Evolutionary conservation across 2,113 vertebrate species (phyloP), one percentile per base, ranked within the genome.

Genomic region (Lampris megalopsis): DNA sequence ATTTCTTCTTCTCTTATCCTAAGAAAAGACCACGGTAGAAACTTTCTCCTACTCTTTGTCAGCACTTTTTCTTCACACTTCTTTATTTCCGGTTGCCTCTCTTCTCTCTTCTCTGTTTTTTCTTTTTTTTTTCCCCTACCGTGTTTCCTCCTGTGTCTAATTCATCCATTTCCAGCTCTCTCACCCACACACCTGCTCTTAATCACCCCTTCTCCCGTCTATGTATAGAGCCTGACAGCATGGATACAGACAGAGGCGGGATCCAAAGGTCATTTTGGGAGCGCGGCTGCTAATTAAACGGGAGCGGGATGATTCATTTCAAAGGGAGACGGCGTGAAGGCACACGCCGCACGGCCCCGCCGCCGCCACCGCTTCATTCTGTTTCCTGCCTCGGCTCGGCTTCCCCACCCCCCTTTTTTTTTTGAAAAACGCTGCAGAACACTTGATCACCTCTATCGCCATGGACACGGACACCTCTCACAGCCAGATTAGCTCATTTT

Each of bases 211-310:
- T 37, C 70, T 24, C 6, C 60, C 73, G 9, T 63, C 68, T 75
- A 58, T 6, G 45, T 73, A 60, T 61, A 84, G 73, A 83, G 64
- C 62, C 49, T 72, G 75, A 77, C 80, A 54, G 13, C 48, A 81
- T 24, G 24, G 70, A 62, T 45, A 54, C 40, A 68, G 64, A 80
- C 59, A 76, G 58, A 83, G 69, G 74, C 41, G 62, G 84, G 69
- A 74, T 85, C 71, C 84, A 88, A 82, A 87, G 91, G 91, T 89
- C 88, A 89, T 77, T 89, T 87, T 63, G 83, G 73, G 85, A 92
- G 86, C 89, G 81, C 57, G 69, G 84, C 80, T 75, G 75, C 88
- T 90, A 92, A 92, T 94, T 92, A 91, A 60, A 79, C 76, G 75
- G 81, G 84, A 63, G 75, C 11, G 66, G 65, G 76, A 86, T 80